phyloP scores from a whole-genome alignment of 1,140 invertebrate species.

The Glomeris maerens region DNA sequence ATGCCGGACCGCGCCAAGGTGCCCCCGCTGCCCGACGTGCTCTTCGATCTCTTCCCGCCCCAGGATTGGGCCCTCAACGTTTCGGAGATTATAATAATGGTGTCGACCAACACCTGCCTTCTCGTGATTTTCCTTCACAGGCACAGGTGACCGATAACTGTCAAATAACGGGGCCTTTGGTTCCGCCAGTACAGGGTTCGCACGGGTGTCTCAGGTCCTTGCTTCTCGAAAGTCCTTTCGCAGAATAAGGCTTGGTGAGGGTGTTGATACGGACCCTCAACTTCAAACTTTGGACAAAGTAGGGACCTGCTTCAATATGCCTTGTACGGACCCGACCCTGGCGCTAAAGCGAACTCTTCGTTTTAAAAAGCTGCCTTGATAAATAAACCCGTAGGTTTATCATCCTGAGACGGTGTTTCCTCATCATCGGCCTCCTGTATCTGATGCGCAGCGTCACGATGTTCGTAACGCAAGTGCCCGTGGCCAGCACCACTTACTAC shows the following conservation, averaged over 20 bases:
- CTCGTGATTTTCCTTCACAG: slow-evolving; percentile 65
- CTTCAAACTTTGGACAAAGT: too few species aligned
- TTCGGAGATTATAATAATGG: slow-evolving; percentile 71
- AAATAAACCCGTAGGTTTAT: too few species aligned
- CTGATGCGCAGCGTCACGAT: slow-evolving; percentile 75
- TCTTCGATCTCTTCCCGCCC: slow-evolving; percentile 56
- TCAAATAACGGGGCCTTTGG: too few species aligned
- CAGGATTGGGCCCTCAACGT: slow-evolving; percentile 63
- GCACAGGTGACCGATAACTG: slow-evolving; percentile 43
- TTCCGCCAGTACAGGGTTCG: too few species aligned
- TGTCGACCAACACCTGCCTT: slow-evolving; percentile 54
- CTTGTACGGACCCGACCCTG: too few species aligned
- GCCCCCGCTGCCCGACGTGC: slow-evolving; percentile 59
- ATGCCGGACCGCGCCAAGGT: slow-evolving; percentile 55
- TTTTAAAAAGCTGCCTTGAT: too few species aligned
- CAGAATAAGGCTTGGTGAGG: too few species aligned
- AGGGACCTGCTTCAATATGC: too few species aligned
- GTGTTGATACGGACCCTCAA: too few species aligned
- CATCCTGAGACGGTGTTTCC: slow-evolving; percentile 61
- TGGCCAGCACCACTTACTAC: slow-evolving; percentile 62
- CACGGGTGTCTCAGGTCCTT: too few species aligned
- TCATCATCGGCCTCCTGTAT: slow-evolving; percentile 67
- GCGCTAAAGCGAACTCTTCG: too few species aligned
- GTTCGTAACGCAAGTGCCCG: slow-evolving; percentile 73
- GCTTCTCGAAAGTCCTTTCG: too few species aligned